Conservation (phyloP, 2,113 vertebrate species). For the Saimiri boliviensis region DNA sequence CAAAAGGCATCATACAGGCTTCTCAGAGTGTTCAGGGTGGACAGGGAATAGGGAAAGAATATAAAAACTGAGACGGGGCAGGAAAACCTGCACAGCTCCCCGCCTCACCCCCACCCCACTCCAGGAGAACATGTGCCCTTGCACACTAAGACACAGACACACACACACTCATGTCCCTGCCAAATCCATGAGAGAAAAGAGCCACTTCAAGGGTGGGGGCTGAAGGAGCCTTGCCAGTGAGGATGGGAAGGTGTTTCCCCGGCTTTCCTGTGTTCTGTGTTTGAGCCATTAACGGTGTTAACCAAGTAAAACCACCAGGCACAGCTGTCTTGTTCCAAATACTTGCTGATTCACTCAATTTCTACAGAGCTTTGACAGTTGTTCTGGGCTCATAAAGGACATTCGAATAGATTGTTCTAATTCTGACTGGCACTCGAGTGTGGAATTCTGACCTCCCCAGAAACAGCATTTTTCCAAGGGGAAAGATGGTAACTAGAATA, state of each 20-base stretch:
- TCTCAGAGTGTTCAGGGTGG: not conserved
- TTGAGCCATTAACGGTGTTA: conserved; percentile 70
- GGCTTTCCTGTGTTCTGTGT: conserved; percentile 68
- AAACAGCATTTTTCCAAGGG: conserved; percentile 68
- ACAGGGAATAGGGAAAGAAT: not conserved
- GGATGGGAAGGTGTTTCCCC: conserved; percentile 57
- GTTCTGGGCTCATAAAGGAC: conserved; percentile 81
- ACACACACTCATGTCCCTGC: not conserved
- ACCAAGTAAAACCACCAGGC: conserved; percentile 75
- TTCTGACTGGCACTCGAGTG: conserved; percentile 78
- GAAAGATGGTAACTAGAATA: conserved; percentile 64
- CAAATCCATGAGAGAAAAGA: not conserved
- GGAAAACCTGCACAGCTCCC: not conserved
- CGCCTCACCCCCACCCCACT: fast-evolving
- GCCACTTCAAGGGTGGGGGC: not conserved
- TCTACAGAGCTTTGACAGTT: conserved; percentile 79
- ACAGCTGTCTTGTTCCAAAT: conserved; percentile 84
- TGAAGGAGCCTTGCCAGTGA: conserved; percentile 3
- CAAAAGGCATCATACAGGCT: not conserved
- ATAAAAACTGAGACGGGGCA: not conserved
- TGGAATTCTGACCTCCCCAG: conserved; percentile 75
- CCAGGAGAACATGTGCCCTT: not conserved
- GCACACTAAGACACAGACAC: not conserved
- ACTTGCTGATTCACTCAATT: conserved; percentile 81
- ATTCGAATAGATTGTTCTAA: conserved; percentile 83